A percentile compares a stretch with the other conserved stretches of the same genome.
Conservation (phyloP, 2,888 invertebrate genomes). For the Napeogenes sylphis region DNA sequence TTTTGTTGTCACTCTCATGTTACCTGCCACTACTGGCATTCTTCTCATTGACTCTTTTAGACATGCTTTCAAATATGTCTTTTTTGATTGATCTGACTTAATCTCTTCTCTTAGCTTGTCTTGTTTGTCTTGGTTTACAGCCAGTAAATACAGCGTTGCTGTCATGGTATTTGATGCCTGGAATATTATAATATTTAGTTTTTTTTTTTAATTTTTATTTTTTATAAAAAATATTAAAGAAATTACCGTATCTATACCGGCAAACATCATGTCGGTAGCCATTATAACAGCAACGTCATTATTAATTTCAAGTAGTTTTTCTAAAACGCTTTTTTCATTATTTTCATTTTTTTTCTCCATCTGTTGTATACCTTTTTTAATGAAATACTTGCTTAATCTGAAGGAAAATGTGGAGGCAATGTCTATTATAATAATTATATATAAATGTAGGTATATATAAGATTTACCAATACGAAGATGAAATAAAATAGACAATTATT, state of each 20-base stretch:
- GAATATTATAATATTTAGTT: slow-evolving; percentile 18
- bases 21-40: slow-evolving; percentile 78
- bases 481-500: background rate
- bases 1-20: slow-evolving; percentile 69
- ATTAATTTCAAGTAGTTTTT: slow-evolving; percentile 78
- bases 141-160: slow-evolving; percentile 78
- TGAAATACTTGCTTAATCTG: slow-evolving; percentile 23
- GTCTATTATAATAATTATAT: too few species aligned
- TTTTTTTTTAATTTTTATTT: background rate
- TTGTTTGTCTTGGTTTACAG: slow-evolving; percentile 81
- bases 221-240: slow-evolving; percentile 5
- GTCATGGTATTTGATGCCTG: slow-evolving; percentile 78
- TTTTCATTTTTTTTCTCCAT: slow-evolving; percentile 36
- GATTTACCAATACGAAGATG: too few species aligned
- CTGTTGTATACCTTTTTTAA: slow-evolving; percentile 29
- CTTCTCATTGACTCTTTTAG: slow-evolving; percentile 83
- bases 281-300: slow-evolving; percentile 79
- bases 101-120: slow-evolving; percentile 78
- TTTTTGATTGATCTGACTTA: slow-evolving; percentile 43
- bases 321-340: slow-evolving; percentile 76
- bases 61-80: slow-evolving; percentile 82
- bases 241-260: slow-evolving; percentile 82
- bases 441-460: too few species aligned
- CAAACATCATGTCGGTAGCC: slow-evolving; percentile 82
- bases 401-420: background rate